These are phyloP conservation scores for Bombyx mori DNA, from an alignment of 1,140 invertebrate genomes.

Conservation along the genomic window ASM3026992v2 NC_085107.1:6457501-6458000, in stretches of 20 bases:
- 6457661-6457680: slow-evolving; percentile 17
- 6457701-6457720: slow-evolving; percentile 17
- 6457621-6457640: slow-evolving; percentile 20
- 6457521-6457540: background rate
- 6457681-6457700: slow-evolving; percentile 15
- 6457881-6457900: slow-evolving; percentile 12
- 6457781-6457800: slow-evolving; percentile 12
- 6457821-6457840: slow-evolving; percentile 12
- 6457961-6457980: slow-evolving; percentile 21
- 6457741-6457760: slow-evolving; percentile 18
- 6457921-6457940: slow-evolving; percentile 10
- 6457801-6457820: slow-evolving; percentile 15
- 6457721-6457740: slow-evolving; percentile 13
- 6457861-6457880: slow-evolving; percentile 25
- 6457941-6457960: slow-evolving; percentile 15
- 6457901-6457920: slow-evolving; percentile 13
- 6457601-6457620: slow-evolving; percentile 20
- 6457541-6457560: background rate
- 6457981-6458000: slow-evolving; percentile 13
- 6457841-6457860: slow-evolving; percentile 17
- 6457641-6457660: slow-evolving; percentile 16
- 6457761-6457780: slow-evolving; percentile 11
- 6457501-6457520: background rate
- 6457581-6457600: slow-evolving; percentile 14
- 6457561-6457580: slow-evolving; percentile 13